phyloP scores from a whole-genome alignment of 2,113 vertebrate genomes.

The Aspidoscelis tigris region DNA sequence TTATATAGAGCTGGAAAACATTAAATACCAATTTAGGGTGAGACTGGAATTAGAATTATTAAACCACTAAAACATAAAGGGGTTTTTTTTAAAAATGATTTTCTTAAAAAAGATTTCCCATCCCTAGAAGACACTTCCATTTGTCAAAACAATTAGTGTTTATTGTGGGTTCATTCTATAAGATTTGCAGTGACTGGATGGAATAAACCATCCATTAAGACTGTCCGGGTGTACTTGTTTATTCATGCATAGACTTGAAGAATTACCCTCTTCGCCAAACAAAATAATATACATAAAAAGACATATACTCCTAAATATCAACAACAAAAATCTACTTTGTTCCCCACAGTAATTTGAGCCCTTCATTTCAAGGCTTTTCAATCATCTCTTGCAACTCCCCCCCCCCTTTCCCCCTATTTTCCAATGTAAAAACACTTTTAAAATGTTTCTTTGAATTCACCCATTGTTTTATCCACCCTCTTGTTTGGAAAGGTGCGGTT shows the following conservation, averaged over 20 bases:
- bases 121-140: constrained; percentile 65
- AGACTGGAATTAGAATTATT: too few species aligned
- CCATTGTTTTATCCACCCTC: constrained; percentile 30
- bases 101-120: neutral
- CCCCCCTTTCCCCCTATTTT: neutral
- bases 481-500: neutral
- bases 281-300: constrained; percentile 51
- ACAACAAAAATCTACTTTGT: constrained; percentile 59
- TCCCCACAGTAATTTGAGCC: constrained; percentile 42
- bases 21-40: too few species aligned
- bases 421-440: constrained; percentile 15
- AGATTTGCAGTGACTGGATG: constrained; percentile 85
- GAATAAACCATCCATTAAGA: constrained; percentile 94
- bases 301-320: constrained; percentile 33
- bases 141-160: constrained; percentile 91
- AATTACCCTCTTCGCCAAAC: constrained; percentile 72
- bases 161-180: constrained; percentile 81
- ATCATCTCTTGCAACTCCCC: constrained; percentile 30
- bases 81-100: too few species aligned
- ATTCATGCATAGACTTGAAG: constrained; percentile 89
- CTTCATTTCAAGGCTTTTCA: constrained; percentile 22
- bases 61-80: too few species aligned
- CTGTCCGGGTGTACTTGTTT: constrained; percentile 90
- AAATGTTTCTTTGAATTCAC: constrained; percentile 32
- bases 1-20: too few species aligned